Percentiles rank a stretch among this genome's conserved stretches.
These are phyloP conservation scores for Luperina testacea DNA, from an alignment of 2,888 invertebrate species.

Conservation along the genomic window DNA sequence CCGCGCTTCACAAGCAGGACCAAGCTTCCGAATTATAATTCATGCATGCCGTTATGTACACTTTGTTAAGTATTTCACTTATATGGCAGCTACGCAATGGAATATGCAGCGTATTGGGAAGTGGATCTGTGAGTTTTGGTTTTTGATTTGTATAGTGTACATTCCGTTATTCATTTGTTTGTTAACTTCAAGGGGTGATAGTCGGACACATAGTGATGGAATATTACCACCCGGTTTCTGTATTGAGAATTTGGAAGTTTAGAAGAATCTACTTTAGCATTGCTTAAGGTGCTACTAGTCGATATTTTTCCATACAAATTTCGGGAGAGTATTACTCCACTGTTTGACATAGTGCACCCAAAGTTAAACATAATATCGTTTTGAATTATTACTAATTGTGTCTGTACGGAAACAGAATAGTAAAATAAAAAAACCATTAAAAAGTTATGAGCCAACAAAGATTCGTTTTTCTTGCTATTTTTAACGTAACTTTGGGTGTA, in stretches of 20 bases:
- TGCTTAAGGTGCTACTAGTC: too few species aligned
- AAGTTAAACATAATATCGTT: too few species aligned
- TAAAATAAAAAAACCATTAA: too few species aligned
- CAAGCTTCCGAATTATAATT: conserved; percentile 27
- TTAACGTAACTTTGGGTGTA: too few species aligned
- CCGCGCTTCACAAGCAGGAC: conserved; percentile 6
- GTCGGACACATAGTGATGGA: background rate
- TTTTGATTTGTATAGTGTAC: background rate
- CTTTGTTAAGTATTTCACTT: conserved; percentile 18
- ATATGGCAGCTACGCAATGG: background rate
- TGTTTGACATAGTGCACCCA: too few species aligned
- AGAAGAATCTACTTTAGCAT: background rate
- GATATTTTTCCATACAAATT: too few species aligned
- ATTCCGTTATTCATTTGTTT: conserved; percentile 10
- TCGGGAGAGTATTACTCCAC: too few species aligned
- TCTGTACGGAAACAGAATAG: too few species aligned
- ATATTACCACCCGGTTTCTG: background rate
- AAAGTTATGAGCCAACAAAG: too few species aligned
- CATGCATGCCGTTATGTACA: conserved; percentile 10
- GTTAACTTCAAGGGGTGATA: background rate
- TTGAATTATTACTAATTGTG: too few species aligned
- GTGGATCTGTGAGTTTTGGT: background rate
- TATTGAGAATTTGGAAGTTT: background rate
- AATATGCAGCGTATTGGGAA: background rate
- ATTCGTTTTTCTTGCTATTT: too few species aligned